Base-by-base conservation (phyloP, 2,888 invertebrate species). In the Orthosia incerta region DNA sequence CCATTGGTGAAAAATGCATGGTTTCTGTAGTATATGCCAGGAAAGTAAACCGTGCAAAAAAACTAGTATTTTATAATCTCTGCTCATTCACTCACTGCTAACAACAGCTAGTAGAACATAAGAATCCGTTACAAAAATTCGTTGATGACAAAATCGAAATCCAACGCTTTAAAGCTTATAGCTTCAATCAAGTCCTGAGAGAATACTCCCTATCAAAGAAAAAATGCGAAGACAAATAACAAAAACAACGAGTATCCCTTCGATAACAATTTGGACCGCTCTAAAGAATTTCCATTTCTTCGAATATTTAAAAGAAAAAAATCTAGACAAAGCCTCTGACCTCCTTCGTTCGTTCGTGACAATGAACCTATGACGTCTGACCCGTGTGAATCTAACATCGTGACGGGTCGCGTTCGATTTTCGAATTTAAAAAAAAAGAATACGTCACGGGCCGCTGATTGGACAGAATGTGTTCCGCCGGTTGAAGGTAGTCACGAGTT, bases 341-440 rank as follows among this genome's bases (percentile, higher is more conserved):
- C 86, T 83, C 76, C 23, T 75, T 60, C 70, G 62, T 46, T 67
- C 88, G 87, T 85, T 88, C 91, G 90, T 91, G 91, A 89, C 89
- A 88, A 88, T 90, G 91, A 91, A 91, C 92, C 84, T 87, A 86
- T 89, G 90, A 91, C 90, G 84, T 82, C 70, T 93, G 93, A 94
- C 94, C 94, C 94, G 94, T 94, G 94, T 93, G 94, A 94, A 94
- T 88, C 92, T 92, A 91, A 91, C 93, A 93, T 94, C 94, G 94
- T 94, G 94, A 93, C 87, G 84, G 88, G 89, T 88, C 88, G 89
- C 86, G 89, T 89, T 92, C 89, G 87, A 86, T 89, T 77, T 83
- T 85, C 66, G 69, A 83, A 79, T 65, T 87, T 88, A 59, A 78
- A 87, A 91, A 88, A 91, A 89, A 88, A 85, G 71, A 85, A 85